Percentiles rank a stretch among this genome's conserved stretches.
phyloP scores from a whole-genome alignment of 1,140 invertebrate genomes.

The Leptinotarsa undecemlineata region DNA sequence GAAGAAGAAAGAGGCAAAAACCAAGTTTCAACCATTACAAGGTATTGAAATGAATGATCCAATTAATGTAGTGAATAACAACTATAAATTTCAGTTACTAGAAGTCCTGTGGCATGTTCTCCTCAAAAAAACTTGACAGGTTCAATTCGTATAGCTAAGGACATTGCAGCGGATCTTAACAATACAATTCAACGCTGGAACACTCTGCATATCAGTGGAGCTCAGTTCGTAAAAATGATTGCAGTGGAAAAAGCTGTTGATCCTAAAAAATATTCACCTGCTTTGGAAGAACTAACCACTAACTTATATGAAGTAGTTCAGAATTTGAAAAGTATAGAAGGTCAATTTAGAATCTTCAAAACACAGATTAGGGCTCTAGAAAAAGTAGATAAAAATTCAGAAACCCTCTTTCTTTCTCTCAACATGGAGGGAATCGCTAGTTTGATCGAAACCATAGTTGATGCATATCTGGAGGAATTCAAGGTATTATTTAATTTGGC shows the following conservation, averaged over 20 bases:
- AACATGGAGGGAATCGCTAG: conserved; percentile 30
- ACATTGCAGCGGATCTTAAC: conserved; percentile 51
- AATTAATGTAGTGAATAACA: background rate
- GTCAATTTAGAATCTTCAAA: conserved; percentile 29
- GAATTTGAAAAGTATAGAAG: conserved; percentile 30
- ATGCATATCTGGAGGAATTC: conserved; percentile 48
- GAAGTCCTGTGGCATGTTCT: conserved; percentile 45
- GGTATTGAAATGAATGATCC: background rate
- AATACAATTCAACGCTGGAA: conserved; percentile 55
- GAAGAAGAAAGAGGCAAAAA: background rate
- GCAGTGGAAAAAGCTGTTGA: conserved; percentile 39
- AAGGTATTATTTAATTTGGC: conserved; percentile 36
- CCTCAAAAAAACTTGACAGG: conserved; percentile 52
- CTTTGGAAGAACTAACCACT: conserved; percentile 42
- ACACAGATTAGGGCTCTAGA: conserved; percentile 42
- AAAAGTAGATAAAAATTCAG: conserved; percentile 45
- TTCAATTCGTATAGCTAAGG: conserved; percentile 44
- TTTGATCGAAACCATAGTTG: conserved; percentile 37
- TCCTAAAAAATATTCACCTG: conserved; percentile 37
- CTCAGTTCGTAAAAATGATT: conserved; percentile 47
- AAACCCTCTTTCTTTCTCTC: conserved; percentile 42
- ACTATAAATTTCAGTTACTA: conserved; percentile 43
- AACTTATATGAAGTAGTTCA: conserved; percentile 40
- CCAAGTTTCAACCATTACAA: conserved; percentile 20
- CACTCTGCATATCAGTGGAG: conserved; percentile 48